Base-by-base conservation (phyloP, 2,888 invertebrate species). In the Sarcophaga subvicina region DNA sequence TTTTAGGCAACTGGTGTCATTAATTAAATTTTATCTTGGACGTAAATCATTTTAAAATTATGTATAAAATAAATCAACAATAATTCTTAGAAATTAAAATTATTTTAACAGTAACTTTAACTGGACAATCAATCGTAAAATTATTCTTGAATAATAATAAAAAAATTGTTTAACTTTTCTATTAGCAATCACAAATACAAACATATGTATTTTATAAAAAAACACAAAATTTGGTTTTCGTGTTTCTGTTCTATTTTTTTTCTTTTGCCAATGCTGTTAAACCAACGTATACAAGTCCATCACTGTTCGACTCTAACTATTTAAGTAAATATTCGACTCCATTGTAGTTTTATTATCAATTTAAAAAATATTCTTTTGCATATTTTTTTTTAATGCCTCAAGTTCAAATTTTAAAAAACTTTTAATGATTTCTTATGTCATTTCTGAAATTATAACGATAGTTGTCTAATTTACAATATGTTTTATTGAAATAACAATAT, bases 401-500 rank as follows among this genome's bases (percentile, higher is more conserved):
- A 54, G 54, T 54, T 3, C 54, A 3, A 54, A 54, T 14, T 17
- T 14, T 2, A 14, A 49, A 49, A 37, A 49, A 14, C 14, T 14
- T 54, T 54, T 14, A 5, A 54, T 54, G 14, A 54, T 54, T 54
- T 54, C 12, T 54, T 54, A 54, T 17, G 54, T 14, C 54, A 54
- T 54, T 54, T 14, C 4, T 14, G 17, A 17, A 54, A 54, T 54
- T 54, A 54, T 54, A 54, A 54, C 54, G 54, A 14, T 54, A 54
- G 14, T 54, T 54, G 54, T 27, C 49, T 8, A 11, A 63, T 47
- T 49, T 63, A 17, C 59, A 47, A 63, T 75, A 64, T 64, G 64
- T 75, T 63, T 49, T 64, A 47, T 64, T 64, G 11, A 54, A 64
- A 75, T 27, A 49, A 49, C 14, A 64, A 49, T 45, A 49, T n/a